phyloP scores from a whole-genome alignment of 2,888 invertebrate species.

The Pachycephus smyrnensis region DNA sequence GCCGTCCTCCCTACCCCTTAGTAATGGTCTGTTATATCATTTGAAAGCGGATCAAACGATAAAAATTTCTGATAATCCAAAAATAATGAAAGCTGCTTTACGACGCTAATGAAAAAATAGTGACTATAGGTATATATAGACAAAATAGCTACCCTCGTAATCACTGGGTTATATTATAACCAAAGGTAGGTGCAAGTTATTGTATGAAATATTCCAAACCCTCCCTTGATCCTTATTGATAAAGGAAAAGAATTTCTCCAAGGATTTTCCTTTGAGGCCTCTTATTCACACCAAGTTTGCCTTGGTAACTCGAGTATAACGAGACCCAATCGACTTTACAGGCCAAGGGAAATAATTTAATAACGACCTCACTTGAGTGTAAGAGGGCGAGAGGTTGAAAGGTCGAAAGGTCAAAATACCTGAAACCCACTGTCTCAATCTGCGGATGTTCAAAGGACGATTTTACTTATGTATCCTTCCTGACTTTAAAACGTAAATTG shows the following conservation, averaged over 20 bases:
- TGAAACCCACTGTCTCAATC: too few relatives aligned
- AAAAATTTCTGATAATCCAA: not conserved
- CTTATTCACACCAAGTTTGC: not conserved
- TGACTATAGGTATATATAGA: too few relatives aligned
- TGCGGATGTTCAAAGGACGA: too few relatives aligned
- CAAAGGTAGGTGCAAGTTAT: not conserved
- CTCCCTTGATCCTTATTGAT: not conserved
- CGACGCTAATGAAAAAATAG: too few relatives aligned
- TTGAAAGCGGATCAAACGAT: not conserved
- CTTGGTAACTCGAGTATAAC: slow-evolving; percentile 10
- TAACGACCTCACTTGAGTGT: slow-evolving; percentile 28
- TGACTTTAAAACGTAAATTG: too few relatives aligned
- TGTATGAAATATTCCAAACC: not conserved
- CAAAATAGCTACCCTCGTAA: not conserved
- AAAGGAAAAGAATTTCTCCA: not conserved
- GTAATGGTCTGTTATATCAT: slow-evolving; percentile 1
- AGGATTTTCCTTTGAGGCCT: not conserved
- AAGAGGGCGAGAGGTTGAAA: too few relatives aligned
- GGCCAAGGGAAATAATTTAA: slow-evolving; percentile 22
- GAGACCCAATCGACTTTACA: slow-evolving; percentile 13
- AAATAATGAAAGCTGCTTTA: too few relatives aligned
- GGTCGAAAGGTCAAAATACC: too few relatives aligned
- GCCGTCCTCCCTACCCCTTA: too few relatives aligned
- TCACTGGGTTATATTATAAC: not conserved
- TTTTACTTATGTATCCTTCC: too few relatives aligned